Evolutionary conservation across 2,797 vertebrate species (phyloP).

Genomic region (Sebastes diploproa): DNA sequence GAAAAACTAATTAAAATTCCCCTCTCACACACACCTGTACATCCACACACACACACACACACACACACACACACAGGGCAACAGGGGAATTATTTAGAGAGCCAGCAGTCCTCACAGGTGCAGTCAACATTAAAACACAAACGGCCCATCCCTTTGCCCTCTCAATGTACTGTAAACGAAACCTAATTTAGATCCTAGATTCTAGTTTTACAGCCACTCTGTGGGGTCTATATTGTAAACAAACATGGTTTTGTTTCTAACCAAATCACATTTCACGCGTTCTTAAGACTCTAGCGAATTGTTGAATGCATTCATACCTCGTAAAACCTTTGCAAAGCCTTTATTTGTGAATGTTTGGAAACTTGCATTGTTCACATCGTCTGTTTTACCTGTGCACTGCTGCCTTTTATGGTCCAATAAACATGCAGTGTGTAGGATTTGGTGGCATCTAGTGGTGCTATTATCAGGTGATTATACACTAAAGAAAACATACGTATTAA

Average conservation of each 20-base stretch:
- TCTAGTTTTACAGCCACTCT: background rate
- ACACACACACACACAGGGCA: background rate
- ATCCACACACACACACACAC: background rate
- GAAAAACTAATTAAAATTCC: slow-evolving; percentile 26
- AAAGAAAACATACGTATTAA: too few relatives aligned
- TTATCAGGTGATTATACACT: too few relatives aligned
- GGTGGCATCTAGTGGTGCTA: too few relatives aligned
- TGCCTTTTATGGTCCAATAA: background rate
- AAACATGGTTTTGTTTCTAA: background rate
- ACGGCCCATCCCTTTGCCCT: background rate
- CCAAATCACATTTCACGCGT: background rate
- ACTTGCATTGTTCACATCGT: background rate
- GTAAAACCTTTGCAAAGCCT: background rate
- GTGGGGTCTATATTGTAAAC: background rate
- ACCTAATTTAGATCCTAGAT: background rate
- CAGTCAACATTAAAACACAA: background rate
- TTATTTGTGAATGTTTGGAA: background rate
- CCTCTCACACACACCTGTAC: background rate
- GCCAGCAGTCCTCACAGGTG: slow-evolving; percentile 6
- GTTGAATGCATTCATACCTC: background rate
- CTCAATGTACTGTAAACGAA: background rate
- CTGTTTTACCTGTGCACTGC: background rate
- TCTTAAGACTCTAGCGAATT: background rate
- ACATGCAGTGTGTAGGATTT: too few relatives aligned
- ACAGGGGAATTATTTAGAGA: slow-evolving; percentile 4